Conservation (phyloP, 92 coral and sea anemone species). For the Palythoa heliodiscus region DNA sequence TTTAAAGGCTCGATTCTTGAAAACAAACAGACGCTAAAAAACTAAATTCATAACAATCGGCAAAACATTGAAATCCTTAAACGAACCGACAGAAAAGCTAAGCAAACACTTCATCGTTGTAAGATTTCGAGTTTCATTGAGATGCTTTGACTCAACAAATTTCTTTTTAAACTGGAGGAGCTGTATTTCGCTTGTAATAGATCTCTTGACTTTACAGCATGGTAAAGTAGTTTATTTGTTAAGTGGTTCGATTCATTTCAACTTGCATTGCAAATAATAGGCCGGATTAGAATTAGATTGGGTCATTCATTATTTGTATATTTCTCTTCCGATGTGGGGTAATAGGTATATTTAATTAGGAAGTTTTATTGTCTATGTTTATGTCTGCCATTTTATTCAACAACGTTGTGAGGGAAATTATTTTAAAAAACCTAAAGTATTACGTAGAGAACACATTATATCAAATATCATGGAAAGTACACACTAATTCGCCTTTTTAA, state of each 20-base stretch:
- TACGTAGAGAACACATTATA: no score
- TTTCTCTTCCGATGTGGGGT: not conserved
- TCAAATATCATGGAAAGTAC: no score
- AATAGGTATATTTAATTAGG: not conserved
- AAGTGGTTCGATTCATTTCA: not conserved
- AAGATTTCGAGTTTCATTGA: conserved; percentile 3
- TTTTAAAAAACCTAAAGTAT: no score
- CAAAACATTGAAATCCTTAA: not conserved
- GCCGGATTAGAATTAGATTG: not conserved
- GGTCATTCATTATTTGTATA: not conserved
- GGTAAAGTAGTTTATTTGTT: not conserved
- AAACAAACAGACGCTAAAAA: not conserved
- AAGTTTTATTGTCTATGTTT: not conserved
- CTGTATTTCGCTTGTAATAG: not conserved
- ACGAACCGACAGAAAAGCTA: not conserved
- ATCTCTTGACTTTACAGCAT: not conserved
- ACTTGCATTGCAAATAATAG: no score
- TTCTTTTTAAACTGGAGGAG: not conserved
- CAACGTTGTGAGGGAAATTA: no score
- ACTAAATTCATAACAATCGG: not conserved
- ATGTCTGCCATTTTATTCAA: no score
- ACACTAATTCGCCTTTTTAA: no score
- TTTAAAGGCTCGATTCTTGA: not conserved
- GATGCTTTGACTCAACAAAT: not conserved
- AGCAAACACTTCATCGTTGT: not conserved